Evolutionary conservation across 2,113 vertebrate genomes (phyloP).

Genomic region (Pollimyrus isidori): DNA sequence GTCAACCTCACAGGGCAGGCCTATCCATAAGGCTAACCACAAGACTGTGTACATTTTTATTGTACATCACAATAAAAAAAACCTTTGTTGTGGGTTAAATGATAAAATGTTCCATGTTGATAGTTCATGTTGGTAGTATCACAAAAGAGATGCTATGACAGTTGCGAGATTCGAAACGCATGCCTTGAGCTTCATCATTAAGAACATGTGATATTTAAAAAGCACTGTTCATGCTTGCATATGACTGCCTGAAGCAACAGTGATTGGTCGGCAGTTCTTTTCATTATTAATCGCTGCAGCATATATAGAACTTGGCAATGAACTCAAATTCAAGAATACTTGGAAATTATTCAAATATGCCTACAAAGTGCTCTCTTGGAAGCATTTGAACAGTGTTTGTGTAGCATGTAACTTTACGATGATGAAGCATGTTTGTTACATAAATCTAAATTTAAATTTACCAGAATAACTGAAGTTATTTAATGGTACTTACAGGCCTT

Average conservation of each 20-base stretch:
- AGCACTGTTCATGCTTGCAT: neutral
- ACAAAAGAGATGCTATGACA: neutral
- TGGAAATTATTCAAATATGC: neutral
- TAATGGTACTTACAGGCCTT: neutral
- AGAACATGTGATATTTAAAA: neutral
- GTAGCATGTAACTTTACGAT: neutral
- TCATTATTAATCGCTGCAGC: neutral
- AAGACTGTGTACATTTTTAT: neutral
- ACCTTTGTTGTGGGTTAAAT: neutral
- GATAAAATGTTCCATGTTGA: neutral
- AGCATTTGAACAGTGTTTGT: neutral
- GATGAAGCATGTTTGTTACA: neutral
- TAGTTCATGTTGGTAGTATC: neutral
- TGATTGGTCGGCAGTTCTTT: neutral
- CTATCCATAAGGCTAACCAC: neutral
- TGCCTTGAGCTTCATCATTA: neutral
- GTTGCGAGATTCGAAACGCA: neutral
- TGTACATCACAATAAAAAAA: neutral
- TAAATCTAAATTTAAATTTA: neutral
- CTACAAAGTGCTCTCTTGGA: neutral
- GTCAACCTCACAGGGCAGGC: neutral
- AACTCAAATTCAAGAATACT: neutral
- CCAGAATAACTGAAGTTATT: neutral
- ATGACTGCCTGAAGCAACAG: neutral
- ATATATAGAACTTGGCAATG: neutral